Base-by-base conservation (phyloP, 2,797 vertebrate genomes). In the Buceros bicornis region DNA sequence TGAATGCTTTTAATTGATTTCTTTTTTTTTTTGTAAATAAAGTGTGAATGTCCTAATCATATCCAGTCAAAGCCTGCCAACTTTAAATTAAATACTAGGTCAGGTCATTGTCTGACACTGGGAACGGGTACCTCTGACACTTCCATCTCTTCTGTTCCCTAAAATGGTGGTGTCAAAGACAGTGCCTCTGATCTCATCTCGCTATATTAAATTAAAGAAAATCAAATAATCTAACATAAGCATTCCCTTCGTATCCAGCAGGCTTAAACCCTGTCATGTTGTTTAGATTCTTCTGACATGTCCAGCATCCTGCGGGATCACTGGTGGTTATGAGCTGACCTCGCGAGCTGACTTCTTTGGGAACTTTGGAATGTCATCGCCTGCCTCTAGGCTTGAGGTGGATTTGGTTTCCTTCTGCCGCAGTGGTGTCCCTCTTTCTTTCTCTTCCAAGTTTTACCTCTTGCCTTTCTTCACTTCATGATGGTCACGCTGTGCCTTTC, bases 141-240 rank as follows among this genome's bases (percentile, higher is more conserved):
- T 84, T 45, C 56, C 71, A 50, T 94, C 78, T 94, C 81, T 85
- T 96, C 82, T 82, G 56, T 87, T 94, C 84, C 81, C 77, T 92
- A 31, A 90, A 96, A 66, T 35, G 58, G 22, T 93, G 62, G 53
- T 94, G 85, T 91, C 89, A 72, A 76, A 96, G 85, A n/a, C 85
- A 72, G 29, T 83, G 95, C 71, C 69, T 82, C 89, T 93, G 87
- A 89, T 92, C 77, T 86, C 91, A 74, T 95, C 81, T 87, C 6
- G 0, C 86, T 84, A 3, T 89, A 95, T 96, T 92, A 79, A 95
- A 95, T 94, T 90, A 90, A 94, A 95, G 66, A 64, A 86, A 88
- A 91, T 83, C 53, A 81, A 83, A 89, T 93, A 53, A 94, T 87
- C 69, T 82, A 67, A 66, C 82, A 11, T 28, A 86, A 85, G 35